Base-by-base conservation (phyloP, 1,140 invertebrate genomes). In the Drosophila nebulosa region DNA sequence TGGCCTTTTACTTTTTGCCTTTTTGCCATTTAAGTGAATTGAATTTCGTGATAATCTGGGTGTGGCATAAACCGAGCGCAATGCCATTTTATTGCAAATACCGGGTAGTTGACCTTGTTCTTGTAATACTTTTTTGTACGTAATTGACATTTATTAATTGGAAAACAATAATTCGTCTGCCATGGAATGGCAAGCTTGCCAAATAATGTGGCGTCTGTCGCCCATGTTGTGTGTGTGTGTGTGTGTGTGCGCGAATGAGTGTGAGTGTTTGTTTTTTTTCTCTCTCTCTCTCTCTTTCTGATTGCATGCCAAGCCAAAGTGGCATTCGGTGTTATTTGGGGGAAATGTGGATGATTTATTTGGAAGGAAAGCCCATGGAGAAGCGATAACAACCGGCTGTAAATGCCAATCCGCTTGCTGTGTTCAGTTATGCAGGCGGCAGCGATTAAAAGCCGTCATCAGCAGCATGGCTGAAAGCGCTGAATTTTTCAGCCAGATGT, bases 91-190 rank as follows among this genome's bases (percentile, higher is more conserved):
- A 42, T 14, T 39, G 64, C 56, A 39, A 53, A 26, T n/a, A n/a
- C 35, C 32, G 32, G 32, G 14, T 26, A 24, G 35, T 60, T 73
- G 83, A 73, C 83, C 83, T 73, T 79, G 78, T 83, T 88, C 80
- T 78, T 86, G 64, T 21, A 30, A 62, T 32, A 58, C 26, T 21
- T 21, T 35, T 16, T 27, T 32, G 39, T 35, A 3, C 80, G 78
- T 78, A 89, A 89, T 89, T 89, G 85, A 89, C 85, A 85, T 89
- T 89, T 89, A 89, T 89, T 89, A 89, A 89, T 89, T 89, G 85
- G 85, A 89, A 89, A 89, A 89, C 85, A 89, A 89, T 89, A 89
- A 89, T 89, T 89, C 78, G 72, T 55, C 72, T 75, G 74, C 59
- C 74, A 76, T 75, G 75, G 75, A 53, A 21, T 69, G 71, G 52